A percentile compares a stretch with the other conserved stretches of the same genome.
These are phyloP conservation scores for Drosophila suzukii DNA, from an alignment of 1,140 invertebrate genomes.

Conservation along the genomic window DNA sequence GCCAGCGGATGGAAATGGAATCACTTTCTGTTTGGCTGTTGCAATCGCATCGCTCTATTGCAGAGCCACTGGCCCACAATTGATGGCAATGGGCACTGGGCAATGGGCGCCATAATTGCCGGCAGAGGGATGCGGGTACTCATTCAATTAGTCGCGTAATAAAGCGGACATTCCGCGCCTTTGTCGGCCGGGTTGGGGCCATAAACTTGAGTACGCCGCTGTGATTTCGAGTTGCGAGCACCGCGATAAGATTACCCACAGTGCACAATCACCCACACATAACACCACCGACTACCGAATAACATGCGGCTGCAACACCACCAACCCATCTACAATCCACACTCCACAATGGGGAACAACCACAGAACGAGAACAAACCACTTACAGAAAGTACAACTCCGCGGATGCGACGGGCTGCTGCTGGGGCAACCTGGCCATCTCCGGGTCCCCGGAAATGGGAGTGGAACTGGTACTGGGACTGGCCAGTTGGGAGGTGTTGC, in stretches of 20 bases:
- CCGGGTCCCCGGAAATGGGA: constrained; percentile 4
- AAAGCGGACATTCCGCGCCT: constrained; percentile 62
- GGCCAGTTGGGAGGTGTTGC: constrained; percentile 40
- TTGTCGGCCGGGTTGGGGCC: constrained; percentile 12
- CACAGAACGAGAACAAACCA: constrained; percentile 35
- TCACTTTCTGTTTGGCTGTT: constrained; percentile 50
- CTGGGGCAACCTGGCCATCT: constrained; percentile 14
- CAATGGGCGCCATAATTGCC: constrained; percentile 53
- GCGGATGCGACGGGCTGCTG: constrained; percentile 72
- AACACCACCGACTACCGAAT: constrained; percentile 32
- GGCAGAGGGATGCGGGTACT: constrained; percentile 20
- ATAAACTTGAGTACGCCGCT: constrained; percentile 63
- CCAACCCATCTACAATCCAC: constrained; percentile 9
- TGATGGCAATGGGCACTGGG: constrained; percentile 51
- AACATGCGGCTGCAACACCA: constrained; percentile 43
- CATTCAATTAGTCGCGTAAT: constrained; percentile 73
- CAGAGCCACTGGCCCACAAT: constrained; percentile 56
- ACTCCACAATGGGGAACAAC: constrained; percentile 16
- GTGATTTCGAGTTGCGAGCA: constrained; percentile 28
- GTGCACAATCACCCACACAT: constrained; percentile 27
- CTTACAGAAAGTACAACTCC: constrained; percentile 84
- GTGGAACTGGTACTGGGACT: constrained; percentile 2
- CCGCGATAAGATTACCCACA: constrained; percentile 64
- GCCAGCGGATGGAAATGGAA: constrained; percentile 35
- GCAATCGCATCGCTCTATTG: constrained; percentile 65